A percentile compares a stretch with the other conserved stretches of the same genome.
phyloP scores from a whole-genome alignment of 2,113 vertebrate species.

The Bolborhynchus lineola region DNA sequence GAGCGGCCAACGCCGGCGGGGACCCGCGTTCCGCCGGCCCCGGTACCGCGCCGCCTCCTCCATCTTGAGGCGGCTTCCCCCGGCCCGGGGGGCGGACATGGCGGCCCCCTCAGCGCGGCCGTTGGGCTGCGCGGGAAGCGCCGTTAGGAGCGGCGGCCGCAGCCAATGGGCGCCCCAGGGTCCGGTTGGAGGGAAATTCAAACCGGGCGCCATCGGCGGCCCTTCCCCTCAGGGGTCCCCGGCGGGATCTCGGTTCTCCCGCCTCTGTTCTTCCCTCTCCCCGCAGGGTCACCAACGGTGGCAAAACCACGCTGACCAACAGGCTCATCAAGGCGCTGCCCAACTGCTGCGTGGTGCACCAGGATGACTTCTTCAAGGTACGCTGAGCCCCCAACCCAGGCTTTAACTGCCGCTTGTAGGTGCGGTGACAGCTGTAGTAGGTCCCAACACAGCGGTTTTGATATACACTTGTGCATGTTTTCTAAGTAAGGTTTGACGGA shows the following conservation, averaged over 20 bases:
- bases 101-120: neutral
- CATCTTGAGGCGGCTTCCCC: neutral
- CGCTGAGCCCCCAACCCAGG: neutral
- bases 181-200: neutral
- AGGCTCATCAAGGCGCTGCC: constrained; percentile 80
- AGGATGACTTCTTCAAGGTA: constrained; percentile 97
- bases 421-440: neutral
- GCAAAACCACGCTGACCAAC: constrained; percentile 92
- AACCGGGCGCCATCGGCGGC: neutral
- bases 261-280: neutral
- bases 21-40: no score
- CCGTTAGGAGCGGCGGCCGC: neutral
- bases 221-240: neutral
- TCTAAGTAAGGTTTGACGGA: neutral
- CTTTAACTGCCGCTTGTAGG: accelerated
- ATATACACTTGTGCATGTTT: neutral
- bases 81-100: neutral
- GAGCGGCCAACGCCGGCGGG: neutral
- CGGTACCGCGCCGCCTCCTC: neutral
- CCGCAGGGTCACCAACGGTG: constrained; percentile 88
- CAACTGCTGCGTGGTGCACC: constrained; percentile 94
- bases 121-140: neutral
- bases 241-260: neutral
- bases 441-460: neutral
- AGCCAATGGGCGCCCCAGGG: neutral